phyloP scores from a whole-genome alignment of 2,888 invertebrate genomes.

The Agapostemon virescens region DNA sequence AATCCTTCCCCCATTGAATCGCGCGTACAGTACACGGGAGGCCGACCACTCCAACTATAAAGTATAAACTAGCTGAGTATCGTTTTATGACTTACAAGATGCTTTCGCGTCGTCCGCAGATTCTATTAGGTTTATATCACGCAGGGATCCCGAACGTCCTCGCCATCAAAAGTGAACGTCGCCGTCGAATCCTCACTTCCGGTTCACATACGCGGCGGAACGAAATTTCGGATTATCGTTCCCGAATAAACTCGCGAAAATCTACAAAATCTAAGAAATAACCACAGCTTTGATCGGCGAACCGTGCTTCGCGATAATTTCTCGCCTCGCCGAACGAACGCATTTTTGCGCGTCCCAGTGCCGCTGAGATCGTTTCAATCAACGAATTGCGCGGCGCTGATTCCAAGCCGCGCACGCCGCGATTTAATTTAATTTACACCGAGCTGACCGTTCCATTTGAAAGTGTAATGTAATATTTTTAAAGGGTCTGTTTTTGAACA shows the following conservation, averaged over 20 bases:
- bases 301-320: neutral
- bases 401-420: neutral
- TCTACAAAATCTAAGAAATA: neutral
- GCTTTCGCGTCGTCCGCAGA: constrained; percentile 62
- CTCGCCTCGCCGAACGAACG: neutral
- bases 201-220: neutral
- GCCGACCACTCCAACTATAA: constrained; percentile 72
- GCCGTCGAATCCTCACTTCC: neutral
- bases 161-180: constrained; percentile 35
- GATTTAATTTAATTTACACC: constrained; percentile 47
- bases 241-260: neutral
- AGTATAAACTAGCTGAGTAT: constrained; percentile 73
- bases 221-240: neutral
- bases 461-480: constrained; percentile 49
- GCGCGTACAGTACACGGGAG: constrained; percentile 57
- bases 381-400: neutral
- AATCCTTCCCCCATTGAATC: constrained; percentile 74
- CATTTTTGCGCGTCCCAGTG: neutral
- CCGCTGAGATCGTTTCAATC: neutral
- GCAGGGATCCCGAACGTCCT: constrained; percentile 33
- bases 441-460: constrained; percentile 36
- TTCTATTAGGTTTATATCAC: constrained; percentile 71
- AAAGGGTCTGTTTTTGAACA: constrained; percentile 34
- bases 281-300: neutral
- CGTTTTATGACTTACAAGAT: constrained; percentile 73